Evolutionary conservation across 2,888 invertebrate species (phyloP), one percentile per base, ranked within the genome.

Genomic region (Syrphus vitripennis): DNA sequence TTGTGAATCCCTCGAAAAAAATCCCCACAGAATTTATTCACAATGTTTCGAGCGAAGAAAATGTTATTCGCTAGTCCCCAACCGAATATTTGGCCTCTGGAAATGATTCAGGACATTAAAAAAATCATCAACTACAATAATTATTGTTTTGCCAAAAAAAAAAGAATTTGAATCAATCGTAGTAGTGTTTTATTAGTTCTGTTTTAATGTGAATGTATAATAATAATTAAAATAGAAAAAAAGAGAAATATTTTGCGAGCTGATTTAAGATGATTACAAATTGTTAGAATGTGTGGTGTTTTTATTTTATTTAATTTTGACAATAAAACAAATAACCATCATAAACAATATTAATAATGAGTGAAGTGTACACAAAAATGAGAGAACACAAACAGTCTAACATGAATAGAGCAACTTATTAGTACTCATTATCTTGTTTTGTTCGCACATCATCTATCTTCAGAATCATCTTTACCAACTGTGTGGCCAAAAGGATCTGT

Each of bases 401-500:
- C 29, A 59, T 50, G 63, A 67, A n/a, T n/a, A 50, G 4, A 9
- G n/a, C 10, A 40, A 34, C 12, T n/a, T n/a, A 16, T n/a, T 72
- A 42, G 7, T 84, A 86, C 40, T 82, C 65, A 19, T 88, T 89
- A 87, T 94, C 93, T 0, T 94, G 93, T 4, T 94, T 94, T 4
- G 94, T 94, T 81, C 95, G 95, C 48, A 99, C 97, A 92, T 99
- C 99, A 92, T 99, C 99, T 83, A 99, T 99, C 93, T 99, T 99
- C 88, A 99, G 95, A 88, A 99, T 99, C 99, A 99, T 99, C 92
- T 99, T 98, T 70, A 99, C 99, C 87, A 99, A 94, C 91, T 99
- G 99, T 0, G 99, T 98, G 21, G 99, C 99, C 88, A 99, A 94
- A 37, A 98, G 94, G 83, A 99, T 96, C 93, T 99, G 99, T 91